A percentile compares a stretch with the other conserved stretches of the same genome.
phyloP scores from a whole-genome alignment of 2,797 vertebrate genomes.

The Coregonus sp. region DNA sequence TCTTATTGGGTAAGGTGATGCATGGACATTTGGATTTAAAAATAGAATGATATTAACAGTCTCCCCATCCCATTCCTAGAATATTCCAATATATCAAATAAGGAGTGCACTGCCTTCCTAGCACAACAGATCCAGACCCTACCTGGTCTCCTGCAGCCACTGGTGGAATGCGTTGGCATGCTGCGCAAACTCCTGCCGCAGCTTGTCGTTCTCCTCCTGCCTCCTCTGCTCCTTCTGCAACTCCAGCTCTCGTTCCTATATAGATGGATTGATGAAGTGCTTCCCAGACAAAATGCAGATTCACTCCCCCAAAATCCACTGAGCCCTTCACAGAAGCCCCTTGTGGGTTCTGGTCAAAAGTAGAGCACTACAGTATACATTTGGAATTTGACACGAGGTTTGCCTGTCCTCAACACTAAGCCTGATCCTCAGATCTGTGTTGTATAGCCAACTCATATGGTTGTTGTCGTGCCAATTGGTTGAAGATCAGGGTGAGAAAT shows the following conservation, averaged over 20 bases:
- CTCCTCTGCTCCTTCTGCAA: conserved; percentile 97
- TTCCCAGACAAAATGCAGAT: not conserved
- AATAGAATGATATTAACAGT: too few relatives aligned
- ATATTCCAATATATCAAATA: not conserved
- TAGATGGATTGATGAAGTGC: not conserved
- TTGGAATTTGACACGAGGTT: not conserved
- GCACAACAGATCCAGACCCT: conserved; percentile 10
- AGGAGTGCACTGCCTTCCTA: not conserved
- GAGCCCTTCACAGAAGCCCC: not conserved
- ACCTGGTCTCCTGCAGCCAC: conserved; percentile 99
- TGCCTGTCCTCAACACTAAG: not conserved
- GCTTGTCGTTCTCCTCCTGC: conserved; percentile 97
- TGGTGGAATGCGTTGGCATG: conserved; percentile 98
- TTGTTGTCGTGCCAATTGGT: too few relatives aligned
- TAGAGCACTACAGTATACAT: not conserved
- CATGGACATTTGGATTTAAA: too few relatives aligned
- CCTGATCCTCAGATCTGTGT: not conserved
- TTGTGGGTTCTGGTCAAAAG: not conserved
- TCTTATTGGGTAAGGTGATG: not conserved
- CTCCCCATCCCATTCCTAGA: not conserved
- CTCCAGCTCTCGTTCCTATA: conserved; percentile 92
- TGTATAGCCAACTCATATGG: too few relatives aligned
- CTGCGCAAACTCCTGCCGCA: conserved; percentile 97
- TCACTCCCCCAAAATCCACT: not conserved
- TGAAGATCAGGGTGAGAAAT: too few relatives aligned